A percentile compares a stretch with the other conserved stretches of the same genome.
phyloP scores from a whole-genome alignment of 2,797 vertebrate species.

The Bryconaethiops microstoma region DNA sequence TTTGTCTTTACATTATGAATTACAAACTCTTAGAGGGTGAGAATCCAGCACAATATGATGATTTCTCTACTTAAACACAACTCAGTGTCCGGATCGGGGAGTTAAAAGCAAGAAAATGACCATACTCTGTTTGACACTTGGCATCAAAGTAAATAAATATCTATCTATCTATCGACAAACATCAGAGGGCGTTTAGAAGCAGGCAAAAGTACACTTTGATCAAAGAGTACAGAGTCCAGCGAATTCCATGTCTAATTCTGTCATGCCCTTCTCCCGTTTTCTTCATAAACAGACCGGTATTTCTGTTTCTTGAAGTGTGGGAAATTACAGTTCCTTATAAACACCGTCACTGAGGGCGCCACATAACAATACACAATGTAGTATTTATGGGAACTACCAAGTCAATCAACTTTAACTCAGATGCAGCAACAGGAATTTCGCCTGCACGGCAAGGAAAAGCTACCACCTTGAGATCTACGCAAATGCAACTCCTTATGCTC shows the following conservation, averaged over 20 bases:
- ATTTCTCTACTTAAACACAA: no score
- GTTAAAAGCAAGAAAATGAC: no score
- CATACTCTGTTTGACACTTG: no score
- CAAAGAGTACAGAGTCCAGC: no score
- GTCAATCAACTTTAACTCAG: constrained; percentile 39
- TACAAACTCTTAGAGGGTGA: no score
- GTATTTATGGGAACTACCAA: constrained; percentile 31
- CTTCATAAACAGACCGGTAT: neutral
- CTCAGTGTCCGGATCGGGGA: no score
- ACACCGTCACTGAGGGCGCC: neutral
- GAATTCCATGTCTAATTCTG: neutral
- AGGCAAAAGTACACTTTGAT: no score
- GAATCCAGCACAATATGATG: no score
- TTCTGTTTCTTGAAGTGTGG: constrained; percentile 39
- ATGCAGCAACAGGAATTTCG: constrained; percentile 52
- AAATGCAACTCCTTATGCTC: constrained; percentile 17
- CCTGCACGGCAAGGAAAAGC: constrained; percentile 46
- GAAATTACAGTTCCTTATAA: constrained; percentile 41
- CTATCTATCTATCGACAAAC: no score
- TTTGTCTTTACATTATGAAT: neutral
- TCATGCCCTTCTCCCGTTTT: neutral
- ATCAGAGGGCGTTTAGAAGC: no score
- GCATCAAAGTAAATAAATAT: no score
- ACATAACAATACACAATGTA: constrained; percentile 47
- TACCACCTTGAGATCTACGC: constrained; percentile 25